Conservation (phyloP, 2,113 vertebrate species). For the Edolisoma coerulescens region DNA sequence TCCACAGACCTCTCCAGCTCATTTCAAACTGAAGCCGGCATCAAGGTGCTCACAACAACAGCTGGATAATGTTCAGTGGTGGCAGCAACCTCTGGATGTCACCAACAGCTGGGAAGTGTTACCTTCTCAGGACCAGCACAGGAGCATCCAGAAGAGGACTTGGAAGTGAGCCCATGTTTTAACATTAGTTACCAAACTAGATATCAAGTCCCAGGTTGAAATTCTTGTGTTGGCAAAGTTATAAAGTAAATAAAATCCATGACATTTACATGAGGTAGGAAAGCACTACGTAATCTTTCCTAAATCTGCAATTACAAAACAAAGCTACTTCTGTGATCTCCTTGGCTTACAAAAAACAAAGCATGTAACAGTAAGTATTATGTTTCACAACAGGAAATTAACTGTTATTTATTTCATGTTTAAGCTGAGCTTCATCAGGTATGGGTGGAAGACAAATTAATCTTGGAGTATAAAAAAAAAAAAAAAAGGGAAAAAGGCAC, state of each 20-base stretch:
- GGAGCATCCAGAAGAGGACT: background rate
- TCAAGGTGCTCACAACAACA: background rate
- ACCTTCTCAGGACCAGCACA: background rate
- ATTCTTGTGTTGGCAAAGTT: background rate
- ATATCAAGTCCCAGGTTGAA: background rate
- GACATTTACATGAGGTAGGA: background rate
- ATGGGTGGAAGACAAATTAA: background rate
- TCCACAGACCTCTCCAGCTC: background rate
- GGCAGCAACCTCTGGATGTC: background rate
- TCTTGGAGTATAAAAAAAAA: background rate
- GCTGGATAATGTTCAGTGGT: background rate
- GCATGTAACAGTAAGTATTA: background rate
- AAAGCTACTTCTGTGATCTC: background rate
- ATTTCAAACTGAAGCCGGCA: background rate
- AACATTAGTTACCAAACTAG: background rate
- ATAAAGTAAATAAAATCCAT: background rate
- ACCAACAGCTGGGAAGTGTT: background rate
- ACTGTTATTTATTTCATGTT: background rate
- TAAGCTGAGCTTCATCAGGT: background rate
- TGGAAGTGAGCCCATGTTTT: background rate
- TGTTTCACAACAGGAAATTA: background rate
- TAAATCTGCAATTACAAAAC: background rate
- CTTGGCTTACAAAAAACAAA: background rate
- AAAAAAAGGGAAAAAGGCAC: fast-evolving
- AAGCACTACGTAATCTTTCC: background rate